Base-by-base conservation (phyloP, 2,797 vertebrate genomes). In the Falco rusticolus region DNA sequence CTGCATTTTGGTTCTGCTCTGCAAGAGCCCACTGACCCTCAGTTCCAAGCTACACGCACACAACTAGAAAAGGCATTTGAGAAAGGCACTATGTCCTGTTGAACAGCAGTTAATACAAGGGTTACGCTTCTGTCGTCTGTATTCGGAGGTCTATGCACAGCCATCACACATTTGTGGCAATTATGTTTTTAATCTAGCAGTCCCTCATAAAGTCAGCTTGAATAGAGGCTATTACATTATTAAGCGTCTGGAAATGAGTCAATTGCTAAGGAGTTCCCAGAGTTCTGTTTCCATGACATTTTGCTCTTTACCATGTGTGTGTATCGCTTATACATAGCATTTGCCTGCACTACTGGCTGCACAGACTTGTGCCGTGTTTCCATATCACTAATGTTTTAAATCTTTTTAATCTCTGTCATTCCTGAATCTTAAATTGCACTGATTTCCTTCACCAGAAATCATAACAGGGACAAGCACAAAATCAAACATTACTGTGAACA, bases 21-120 rank as follows among this genome's bases (percentile, higher is more conserved):
- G 29, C 47, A 77, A 17, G 37, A 17, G 37, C 8, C 51, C 29
- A 0, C 1, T 34, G 20, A 54, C 26, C 21, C 33, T 9, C 17
- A 69, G 13, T 14, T 68, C 50, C n/a, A 48, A 45, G 48, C 60
- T 54, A 11, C 7, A 11, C 0, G 0, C 1, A 43, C 53, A 48
- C n/a, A 66, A 11, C 51, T 29, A 45, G 60, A 48, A 65, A 16
- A 2, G 1, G 13, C 1, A 1, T 6, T 16, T 31, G 45, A 61
- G 41, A 26, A 37, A 48, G 29, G 20, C 11, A 11, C 41, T 43
- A 2, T 0, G 16, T 45, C 18, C 81, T 41, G 16, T 6, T 18
- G 11, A 70, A 25, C 19, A 70, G 56, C 64, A 56, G n/a, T 10
- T 14, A 26, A 41, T 31, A 15, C 45, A 26, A 57, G 17, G 22